A percentile compares a stretch with the other conserved stretches of the same genome.
Evolutionary conservation across 2,888 invertebrate genomes (phyloP).

Genomic region (Drosophila villosipedis): DNA sequence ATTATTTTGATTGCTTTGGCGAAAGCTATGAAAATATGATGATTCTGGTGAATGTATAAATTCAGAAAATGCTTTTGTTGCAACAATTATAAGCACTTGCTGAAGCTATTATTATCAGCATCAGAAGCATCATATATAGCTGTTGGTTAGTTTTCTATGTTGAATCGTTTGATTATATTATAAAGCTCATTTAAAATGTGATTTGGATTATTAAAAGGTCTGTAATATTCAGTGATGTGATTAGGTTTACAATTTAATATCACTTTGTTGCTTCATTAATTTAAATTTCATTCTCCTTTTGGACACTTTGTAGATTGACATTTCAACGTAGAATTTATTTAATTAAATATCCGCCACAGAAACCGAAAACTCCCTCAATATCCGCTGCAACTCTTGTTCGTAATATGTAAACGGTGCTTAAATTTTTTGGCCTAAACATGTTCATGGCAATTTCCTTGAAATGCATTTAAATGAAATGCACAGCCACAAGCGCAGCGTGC

Average conservation of each 20-base stretch:
- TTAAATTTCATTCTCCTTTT: not conserved
- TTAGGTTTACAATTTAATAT: not conserved
- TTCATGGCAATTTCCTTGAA: not conserved
- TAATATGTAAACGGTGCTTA: not conserved
- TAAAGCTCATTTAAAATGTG: not conserved
- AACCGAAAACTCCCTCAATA: not conserved
- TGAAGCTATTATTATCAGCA: not conserved
- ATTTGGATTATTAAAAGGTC: not conserved
- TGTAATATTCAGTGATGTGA: not conserved
- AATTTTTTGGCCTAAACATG: not conserved
- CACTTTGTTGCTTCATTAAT: not conserved
- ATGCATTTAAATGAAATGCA: slow-evolving; percentile 5
- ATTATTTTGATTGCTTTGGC: not conserved
- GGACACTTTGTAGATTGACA: not conserved
- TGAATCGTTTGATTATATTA: not conserved
- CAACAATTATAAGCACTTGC: not conserved
- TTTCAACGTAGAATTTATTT: not conserved
- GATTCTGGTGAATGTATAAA: not conserved
- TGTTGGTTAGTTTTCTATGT: not conserved
- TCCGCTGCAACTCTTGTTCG: not conserved
- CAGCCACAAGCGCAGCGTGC: not conserved
- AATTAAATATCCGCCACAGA: not conserved
- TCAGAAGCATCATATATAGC: not conserved
- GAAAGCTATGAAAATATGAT: not conserved
- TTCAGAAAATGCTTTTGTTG: not conserved